Evolutionary conservation across 2,888 invertebrate genomes (phyloP), one percentile per base, ranked within the genome.

Genomic region (Eumacrocentrus americanus): DNA sequence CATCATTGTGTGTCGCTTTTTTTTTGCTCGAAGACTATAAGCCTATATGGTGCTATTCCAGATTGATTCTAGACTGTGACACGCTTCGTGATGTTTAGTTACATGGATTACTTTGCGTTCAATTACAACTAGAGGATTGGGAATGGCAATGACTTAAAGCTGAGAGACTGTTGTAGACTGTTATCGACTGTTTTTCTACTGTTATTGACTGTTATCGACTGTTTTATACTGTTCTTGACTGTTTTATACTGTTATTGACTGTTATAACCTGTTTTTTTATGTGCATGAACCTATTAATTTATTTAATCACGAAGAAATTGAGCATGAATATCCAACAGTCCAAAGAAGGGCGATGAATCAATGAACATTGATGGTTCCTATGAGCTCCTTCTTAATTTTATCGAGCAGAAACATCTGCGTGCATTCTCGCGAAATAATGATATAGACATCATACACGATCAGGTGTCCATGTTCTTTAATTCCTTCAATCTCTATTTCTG

Each of bases 401-500:
- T 52, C 52, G 22, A 40, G 16, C 23, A 22, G 52, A 47, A 59
- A 53, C 59, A 59, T 46, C 53, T 59, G 59, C 25, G 42, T 25
- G 47, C 38, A 47, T 38, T 48, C 29, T 46, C 38, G 37, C 18
- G 47, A 20, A 54, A 57, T 46, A 47, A 53, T 59, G 46, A 37
- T 35, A 18, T 3, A 44, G 25, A 37, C 25, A 20, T 18, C 16
- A 37, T 46, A n/a, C 22, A 37, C 11, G 48, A 54, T 59, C 59
- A 59, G 59, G 59, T 59, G 59, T 59, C 20, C 47, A 20, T 25
- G 29, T 35, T 47, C 47, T 40, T 48, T 59, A 59, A 59, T 59
- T 47, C 58, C 16, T 42, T 52, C 6, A 40, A 59, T 48, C 29
- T 42, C 23, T 25, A 23, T 54, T 11, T 35, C 18, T 20, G 14